Evolutionary conservation across 1,140 invertebrate genomes (phyloP).

Genomic region (Drosophila parvula): DNA sequence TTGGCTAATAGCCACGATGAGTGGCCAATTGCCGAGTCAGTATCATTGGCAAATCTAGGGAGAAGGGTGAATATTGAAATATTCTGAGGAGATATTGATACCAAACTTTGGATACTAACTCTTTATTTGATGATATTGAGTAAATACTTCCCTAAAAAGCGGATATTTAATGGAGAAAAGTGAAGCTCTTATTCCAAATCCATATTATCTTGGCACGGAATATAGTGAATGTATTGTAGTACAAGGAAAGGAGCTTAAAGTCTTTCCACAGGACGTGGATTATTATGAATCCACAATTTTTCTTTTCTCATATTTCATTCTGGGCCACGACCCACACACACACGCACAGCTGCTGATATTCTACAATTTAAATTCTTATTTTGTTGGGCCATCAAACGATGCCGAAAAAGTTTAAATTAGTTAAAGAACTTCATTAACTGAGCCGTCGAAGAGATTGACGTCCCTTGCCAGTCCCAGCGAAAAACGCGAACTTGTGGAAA

Average conservation of each 20-base stretch:
- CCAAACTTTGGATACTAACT: background rate
- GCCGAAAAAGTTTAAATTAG: slow-evolving; percentile 77
- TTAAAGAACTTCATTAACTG: slow-evolving; percentile 68
- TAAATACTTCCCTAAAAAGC: background rate
- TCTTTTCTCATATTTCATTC: slow-evolving; percentile 3
- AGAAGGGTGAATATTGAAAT: background rate
- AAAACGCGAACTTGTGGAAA: slow-evolving; percentile 57
- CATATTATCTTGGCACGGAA: background rate
- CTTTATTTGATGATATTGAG: background rate
- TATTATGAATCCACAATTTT: slow-evolving; percentile 13
- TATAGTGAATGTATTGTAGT: background rate
- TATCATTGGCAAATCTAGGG: background rate
- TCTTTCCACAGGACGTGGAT: slow-evolving; percentile 18
- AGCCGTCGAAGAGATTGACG: slow-evolving; percentile 49
- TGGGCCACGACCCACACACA: slow-evolving; percentile 22
- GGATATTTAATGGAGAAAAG: background rate
- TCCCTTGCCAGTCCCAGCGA: slow-evolving; percentile 11
- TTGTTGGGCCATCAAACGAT: slow-evolving; percentile 48
- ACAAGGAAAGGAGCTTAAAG: background rate
- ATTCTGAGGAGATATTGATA: background rate
- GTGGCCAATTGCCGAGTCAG: slow-evolving; percentile 30
- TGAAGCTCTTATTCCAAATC: background rate
- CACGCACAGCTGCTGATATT: slow-evolving; percentile 26
- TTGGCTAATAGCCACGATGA: slow-evolving; percentile 41
- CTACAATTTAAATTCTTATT: slow-evolving; percentile 38